Percentiles rank a stretch among this genome's conserved stretches.
Conservation (phyloP, 2,888 invertebrate species). For the Platynereis dumerilii region DNA sequence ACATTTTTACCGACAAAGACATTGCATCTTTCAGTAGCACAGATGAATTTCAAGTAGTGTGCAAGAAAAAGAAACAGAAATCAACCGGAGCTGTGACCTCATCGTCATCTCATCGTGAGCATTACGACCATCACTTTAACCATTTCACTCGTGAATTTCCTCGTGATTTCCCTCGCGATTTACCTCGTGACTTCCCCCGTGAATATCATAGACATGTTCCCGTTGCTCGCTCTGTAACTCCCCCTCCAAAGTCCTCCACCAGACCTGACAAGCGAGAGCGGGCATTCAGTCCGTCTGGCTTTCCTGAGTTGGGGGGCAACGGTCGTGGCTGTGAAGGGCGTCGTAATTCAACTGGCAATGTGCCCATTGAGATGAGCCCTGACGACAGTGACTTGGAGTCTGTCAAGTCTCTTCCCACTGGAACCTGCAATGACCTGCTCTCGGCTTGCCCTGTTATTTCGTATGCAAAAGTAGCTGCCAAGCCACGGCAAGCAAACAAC, state of each 20-base stretch:
- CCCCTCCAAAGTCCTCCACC: conserved; percentile 26
- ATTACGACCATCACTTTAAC: background rate
- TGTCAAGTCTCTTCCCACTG: conserved; percentile 54
- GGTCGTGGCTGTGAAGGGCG: conserved; percentile 14
- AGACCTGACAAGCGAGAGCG: conserved; percentile 22
- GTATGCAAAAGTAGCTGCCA: conserved; percentile 54
- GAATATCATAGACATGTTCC: background rate
- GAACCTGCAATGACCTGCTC: conserved; percentile 21
- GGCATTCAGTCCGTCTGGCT: conserved; percentile 55
- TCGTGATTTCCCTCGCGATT: conserved; percentile 4
- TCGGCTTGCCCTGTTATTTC: conserved; percentile 39
- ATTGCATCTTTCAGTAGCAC: conserved; percentile 37
- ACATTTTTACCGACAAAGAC: conserved; percentile 50
- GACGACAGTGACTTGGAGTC: conserved; percentile 55
- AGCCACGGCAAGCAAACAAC: conserved; percentile 35
- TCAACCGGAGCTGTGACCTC: background rate
- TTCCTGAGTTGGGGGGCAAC: conserved; percentile 45
- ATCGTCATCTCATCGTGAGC: background rate
- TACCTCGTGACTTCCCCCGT: conserved; percentile 5
- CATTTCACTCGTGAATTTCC: background rate
- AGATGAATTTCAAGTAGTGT: conserved; percentile 44
- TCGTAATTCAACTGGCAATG: conserved; percentile 40
- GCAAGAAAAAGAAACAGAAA: conserved; percentile 39
- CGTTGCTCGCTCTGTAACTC: conserved; percentile 26
- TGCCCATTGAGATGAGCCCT: conserved; percentile 7